Evolutionary conservation across 1,140 invertebrate species (phyloP).

Genomic region (Schlechtendalia chinensis): DNA sequence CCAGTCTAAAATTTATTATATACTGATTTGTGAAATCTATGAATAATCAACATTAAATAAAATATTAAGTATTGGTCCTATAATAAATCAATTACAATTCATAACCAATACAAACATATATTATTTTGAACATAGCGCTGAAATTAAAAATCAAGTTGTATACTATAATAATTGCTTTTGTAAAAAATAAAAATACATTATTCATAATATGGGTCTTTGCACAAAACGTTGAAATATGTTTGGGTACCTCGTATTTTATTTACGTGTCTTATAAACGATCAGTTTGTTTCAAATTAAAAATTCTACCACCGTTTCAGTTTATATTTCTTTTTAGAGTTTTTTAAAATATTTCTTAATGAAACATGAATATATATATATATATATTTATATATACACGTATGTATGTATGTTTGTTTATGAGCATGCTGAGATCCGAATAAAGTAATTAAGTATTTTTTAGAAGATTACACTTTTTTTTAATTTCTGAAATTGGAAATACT

Average conservation of each 20-base stretch:
- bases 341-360: neutral
- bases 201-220: conserved; percentile 19
- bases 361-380: no score
- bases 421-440: neutral
- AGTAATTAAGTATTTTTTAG: neutral
- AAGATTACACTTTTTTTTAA: neutral
- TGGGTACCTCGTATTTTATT: conserved; percentile 32
- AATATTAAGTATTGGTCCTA: no score
- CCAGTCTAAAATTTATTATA: no score
- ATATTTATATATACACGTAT: no score
- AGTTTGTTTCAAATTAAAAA: conserved; percentile 35
- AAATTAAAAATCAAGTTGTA: conserved; percentile 28
- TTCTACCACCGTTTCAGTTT: conserved; percentile 36
- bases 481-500: no score
- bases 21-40: no score
- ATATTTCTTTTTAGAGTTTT: conserved; percentile 25
- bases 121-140: neutral
- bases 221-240: conserved; percentile 42
- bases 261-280: conserved; percentile 23
- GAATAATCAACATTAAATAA: no score
- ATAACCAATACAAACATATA: neutral
- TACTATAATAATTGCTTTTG: conserved; percentile 33
- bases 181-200: conserved; percentile 44
- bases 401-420: conserved; percentile 7
- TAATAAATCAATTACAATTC: no score